These are phyloP conservation scores for Cordilura impudica DNA, from an alignment of 2,888 invertebrate species.

Conservation along the genomic window DNA sequence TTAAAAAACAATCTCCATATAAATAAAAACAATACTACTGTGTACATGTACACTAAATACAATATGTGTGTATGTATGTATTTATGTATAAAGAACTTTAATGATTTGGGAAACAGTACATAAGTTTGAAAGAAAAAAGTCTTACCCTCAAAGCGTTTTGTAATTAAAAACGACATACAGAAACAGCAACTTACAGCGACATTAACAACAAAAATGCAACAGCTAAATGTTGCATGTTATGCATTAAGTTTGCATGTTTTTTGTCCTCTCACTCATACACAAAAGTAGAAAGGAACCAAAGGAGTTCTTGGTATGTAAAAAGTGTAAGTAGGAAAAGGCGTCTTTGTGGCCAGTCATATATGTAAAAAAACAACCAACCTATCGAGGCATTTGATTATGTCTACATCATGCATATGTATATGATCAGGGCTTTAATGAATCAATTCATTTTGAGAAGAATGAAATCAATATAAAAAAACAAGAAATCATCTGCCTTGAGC, in stretches of 20 bases:
- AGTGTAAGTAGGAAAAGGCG: constrained; percentile 49
- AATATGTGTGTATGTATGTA: too few relatives aligned
- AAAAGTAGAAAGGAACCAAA: constrained; percentile 33
- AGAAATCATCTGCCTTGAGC: too few relatives aligned
- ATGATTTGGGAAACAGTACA: constrained; percentile 7
- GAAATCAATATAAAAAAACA: too few relatives aligned
- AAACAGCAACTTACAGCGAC: constrained; percentile 32
- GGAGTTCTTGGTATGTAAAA: constrained; percentile 27
- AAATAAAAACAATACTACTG: too few relatives aligned
- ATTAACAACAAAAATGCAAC: constrained; percentile 41
- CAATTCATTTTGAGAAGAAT: not conserved
- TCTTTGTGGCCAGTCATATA: constrained; percentile 51
- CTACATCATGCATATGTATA: not conserved
- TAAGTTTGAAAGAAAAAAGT: not conserved
- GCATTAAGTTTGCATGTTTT: constrained; percentile 56
- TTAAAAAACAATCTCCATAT: too few relatives aligned
- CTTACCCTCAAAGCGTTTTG: constrained; percentile 58
- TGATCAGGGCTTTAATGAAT: not conserved
- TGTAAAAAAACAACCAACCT: constrained; percentile 16
- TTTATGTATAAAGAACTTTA: constrained; percentile 44
- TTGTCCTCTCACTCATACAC: constrained; percentile 13
- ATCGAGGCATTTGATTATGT: constrained; percentile 56
- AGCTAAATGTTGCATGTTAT: constrained; percentile 56
- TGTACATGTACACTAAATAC: too few relatives aligned
- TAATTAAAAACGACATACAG: constrained; percentile 60